Base-by-base conservation (phyloP, 2,113 vertebrate species). In the Atractosteus spatula region DNA sequence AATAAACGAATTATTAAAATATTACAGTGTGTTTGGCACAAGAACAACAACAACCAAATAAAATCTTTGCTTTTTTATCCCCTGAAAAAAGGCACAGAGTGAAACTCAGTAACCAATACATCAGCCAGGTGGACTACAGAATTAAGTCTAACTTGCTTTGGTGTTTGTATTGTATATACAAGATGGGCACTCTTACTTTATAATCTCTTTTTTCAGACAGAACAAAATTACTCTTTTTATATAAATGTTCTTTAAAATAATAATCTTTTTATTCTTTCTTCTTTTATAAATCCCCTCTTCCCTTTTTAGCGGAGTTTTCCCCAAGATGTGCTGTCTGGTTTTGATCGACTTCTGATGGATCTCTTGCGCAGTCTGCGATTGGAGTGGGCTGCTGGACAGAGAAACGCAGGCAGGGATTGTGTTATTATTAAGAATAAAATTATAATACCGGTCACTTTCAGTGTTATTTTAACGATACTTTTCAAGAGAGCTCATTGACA, bases 171-270 rank as follows among this genome's bases (percentile, higher is more conserved):
- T 82, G 86, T 86, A 89, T 87, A 90, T 89, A 92, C 87, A 92
- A 87, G 80, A 75, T 88, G 87, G 90, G 85, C 71, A 85, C 82
- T 82, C 82, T 76, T 88, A 81, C 86, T 88, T 84, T 88, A 90
- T 86, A 86, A 87, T 86, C 84, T 87, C 90, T 93, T 91, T 94
- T 91, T 87, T 92, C 86, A 91, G 83, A 89, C 90, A 89, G 89
- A 89, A 83, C 82, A 88, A 89, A 89, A 92, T 83, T 79, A 83
- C 84, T 87, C 83, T 85, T 88, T 87, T 89, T 90, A 84, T 84
- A 89, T 79, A 85, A 89, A 80, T 80, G 90, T 87, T 91, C 82
- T 41, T 77, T 84, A 83, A 84, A 89, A 86, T 86, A 86, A 86
- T 87, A 90, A 87, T 86, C 83, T 88, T 80, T 73, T 76, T 69